These are phyloP conservation scores for Hydrotaea cyrtoneurina DNA, from an alignment of 2,888 invertebrate species.

Conservation along the genomic window DNA sequence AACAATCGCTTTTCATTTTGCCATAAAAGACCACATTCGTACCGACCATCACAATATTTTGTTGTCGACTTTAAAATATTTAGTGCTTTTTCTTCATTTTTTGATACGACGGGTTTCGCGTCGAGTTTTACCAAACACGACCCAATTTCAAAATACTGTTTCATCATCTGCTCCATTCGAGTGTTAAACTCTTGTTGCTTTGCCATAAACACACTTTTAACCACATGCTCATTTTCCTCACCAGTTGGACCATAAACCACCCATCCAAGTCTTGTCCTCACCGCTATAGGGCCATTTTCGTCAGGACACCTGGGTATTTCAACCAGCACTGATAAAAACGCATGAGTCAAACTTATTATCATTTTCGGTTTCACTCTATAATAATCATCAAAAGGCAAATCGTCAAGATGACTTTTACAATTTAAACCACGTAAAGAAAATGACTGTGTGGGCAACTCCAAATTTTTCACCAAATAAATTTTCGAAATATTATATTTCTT, in stretches of 20 bases:
- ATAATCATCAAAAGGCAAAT: slow-evolving; percentile 24
- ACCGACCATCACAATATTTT: too few species aligned
- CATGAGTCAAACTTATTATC: slow-evolving; percentile 35
- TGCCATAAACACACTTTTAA: not conserved
- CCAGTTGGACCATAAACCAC: slow-evolving; percentile 26
- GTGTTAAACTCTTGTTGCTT: too few species aligned
- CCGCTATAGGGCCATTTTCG: not conserved
- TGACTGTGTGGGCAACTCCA: slow-evolving; percentile 20
- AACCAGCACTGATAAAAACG: slow-evolving; percentile 7
- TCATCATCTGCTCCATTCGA: too few species aligned
- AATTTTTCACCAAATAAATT: not conserved
- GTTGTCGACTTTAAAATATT: too few species aligned
- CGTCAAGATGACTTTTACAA: not conserved
- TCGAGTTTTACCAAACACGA: too few species aligned
- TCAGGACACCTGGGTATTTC: not conserved
- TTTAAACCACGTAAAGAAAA: not conserved
- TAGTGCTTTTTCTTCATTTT: too few species aligned
- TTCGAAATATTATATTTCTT: slow-evolving; percentile 14
- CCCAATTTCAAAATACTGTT: too few species aligned
- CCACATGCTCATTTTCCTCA: too few species aligned
- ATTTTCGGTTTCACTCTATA: slow-evolving; percentile 24
- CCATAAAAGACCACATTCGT: too few species aligned
- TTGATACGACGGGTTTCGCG: too few species aligned
- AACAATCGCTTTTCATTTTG: too few species aligned
- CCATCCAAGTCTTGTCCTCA: slow-evolving; percentile 10